Evolutionary conservation across 2,888 invertebrate genomes (phyloP), one percentile per base, ranked within the genome.

Genomic region (Saturnia japonica): DNA sequence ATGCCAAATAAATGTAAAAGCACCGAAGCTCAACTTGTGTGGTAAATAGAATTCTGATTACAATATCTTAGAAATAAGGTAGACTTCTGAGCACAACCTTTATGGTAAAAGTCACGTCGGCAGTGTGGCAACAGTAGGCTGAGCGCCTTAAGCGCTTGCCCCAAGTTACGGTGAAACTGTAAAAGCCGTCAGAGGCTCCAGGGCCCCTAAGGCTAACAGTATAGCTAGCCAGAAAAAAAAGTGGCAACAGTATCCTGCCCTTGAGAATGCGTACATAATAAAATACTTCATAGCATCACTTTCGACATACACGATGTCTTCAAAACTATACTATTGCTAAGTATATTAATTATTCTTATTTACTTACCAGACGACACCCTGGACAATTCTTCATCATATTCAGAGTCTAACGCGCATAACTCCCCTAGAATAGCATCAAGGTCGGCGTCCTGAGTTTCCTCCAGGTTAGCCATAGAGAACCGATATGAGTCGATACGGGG

Each of bases 341-440:
- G 1, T 60, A 34, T 34, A 34, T n/a, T n/a, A n/a, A n/a, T n/a
- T n/a, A 34, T 6, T 0, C 14, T 12, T 25, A 16, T 7, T 22
- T 19, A 42, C 68, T 71, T 80, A 93, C 93, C 91, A 67, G 92
- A 79, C 43, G 93, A 90, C 1, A 93, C 91, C 78, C 92, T 87
- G 16, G 92, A 90, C 79, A 94, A 88, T 84, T 95, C 95, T 74
- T 95, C 94, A 77, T 95, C 95, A 79, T 95, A 95, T 76, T 95
- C 95, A 2, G 94, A 94, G 90, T 99, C 99, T 78, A 99, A 95
- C 69, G 99, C 98, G 89, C 98, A 98, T 70, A 99, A 95, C 88
- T 99, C 99, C 57, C 98, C 99, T 73, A 99, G 95, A 81, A 99
- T 99, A 72, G 99, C 99, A 90, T 99, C 99, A 88, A 99, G 95